Evolutionary conservation across 2,113 vertebrate genomes (phyloP), one percentile per base, ranked within the genome.

Genomic region (Motacilla alba): DNA sequence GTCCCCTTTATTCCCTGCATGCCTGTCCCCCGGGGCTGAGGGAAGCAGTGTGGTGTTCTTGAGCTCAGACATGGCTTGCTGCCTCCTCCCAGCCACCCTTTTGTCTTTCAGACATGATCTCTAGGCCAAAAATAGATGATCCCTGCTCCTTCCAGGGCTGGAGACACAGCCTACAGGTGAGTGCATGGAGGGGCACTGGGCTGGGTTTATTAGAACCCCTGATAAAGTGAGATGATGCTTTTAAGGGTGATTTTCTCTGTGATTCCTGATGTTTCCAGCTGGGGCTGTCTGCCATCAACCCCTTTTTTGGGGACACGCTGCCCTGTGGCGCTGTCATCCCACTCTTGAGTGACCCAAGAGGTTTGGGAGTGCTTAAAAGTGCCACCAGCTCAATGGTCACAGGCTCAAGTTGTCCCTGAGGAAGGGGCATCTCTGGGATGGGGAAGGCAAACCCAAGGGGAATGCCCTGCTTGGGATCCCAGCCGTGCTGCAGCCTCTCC

Each of bases 1-100:
- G 50, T 52, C 53, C 35, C 87, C 95, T 96, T 96, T 91, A 22
- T 95, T 96, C 92, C 85, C 88, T 66, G 58, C 85, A 37, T 58
- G 92, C 46, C 24, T 10, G 5, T 85, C 82, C 82, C 92, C 17
- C 0, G 9, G 70, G 92, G 94, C 88, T 2, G 31, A 64, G 37
- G 8, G 41, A 17, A 78, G 84, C 87, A 10, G 56, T 18, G 90
- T 78, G 84, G 83, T 55, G 87, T 94, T 70, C 84, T 94, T 23
- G 35, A 1, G 10, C 92, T 95, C 92, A 87, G 72, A 66, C 73
- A 4, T 0, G 8, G 80, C 73, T 82, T 43, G 8, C 43, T 90
- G 78, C 92, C 77, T 60, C 78, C 52, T 91, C 49, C 66, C 84
- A n/a, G 3, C 26, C 46, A 27, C 30, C 17, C 69, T 81, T 87